Conservation (phyloP, 2,113 vertebrate species). For the Protobothrops mucrosquamatus region DNA sequence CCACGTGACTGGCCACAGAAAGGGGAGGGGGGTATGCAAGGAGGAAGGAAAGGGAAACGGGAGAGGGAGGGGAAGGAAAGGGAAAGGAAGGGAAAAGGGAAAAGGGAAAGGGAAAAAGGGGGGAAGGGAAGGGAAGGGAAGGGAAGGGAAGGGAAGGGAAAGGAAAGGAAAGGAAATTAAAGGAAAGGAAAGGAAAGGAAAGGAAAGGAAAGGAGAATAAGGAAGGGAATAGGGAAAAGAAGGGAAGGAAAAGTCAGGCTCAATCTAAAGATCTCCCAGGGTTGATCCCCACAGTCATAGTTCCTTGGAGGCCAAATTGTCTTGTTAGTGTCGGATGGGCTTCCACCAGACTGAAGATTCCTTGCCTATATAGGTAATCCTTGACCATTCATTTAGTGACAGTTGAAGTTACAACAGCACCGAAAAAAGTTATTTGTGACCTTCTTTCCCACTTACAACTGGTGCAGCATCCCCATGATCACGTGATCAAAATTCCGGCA, state of each 20-base stretch:
- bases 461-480: too few species aligned
- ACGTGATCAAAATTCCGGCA: too few species aligned
- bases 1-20: not conserved
- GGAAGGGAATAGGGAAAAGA: not conserved
- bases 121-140: accelerated
- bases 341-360: not conserved
- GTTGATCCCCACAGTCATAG: not conserved
- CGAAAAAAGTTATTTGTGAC: too few species aligned
- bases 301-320: accelerated
- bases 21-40: not conserved
- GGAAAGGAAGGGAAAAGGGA: too few species aligned
- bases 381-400: too few species aligned
- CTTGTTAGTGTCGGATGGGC: not conserved
- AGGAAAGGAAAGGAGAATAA: accelerated
- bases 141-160: not conserved
- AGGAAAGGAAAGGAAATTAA: not conserved
- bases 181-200: accelerated
- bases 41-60: accelerated
- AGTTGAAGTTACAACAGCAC: too few species aligned
- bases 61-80: not conserved
- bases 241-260: not conserved
- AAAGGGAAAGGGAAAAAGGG: accelerated
- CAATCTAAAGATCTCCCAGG: not conserved
- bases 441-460: too few species aligned
- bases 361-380: too few species aligned